phyloP scores from a whole-genome alignment of 2,113 vertebrate genomes.

The Psettodes erumei region DNA sequence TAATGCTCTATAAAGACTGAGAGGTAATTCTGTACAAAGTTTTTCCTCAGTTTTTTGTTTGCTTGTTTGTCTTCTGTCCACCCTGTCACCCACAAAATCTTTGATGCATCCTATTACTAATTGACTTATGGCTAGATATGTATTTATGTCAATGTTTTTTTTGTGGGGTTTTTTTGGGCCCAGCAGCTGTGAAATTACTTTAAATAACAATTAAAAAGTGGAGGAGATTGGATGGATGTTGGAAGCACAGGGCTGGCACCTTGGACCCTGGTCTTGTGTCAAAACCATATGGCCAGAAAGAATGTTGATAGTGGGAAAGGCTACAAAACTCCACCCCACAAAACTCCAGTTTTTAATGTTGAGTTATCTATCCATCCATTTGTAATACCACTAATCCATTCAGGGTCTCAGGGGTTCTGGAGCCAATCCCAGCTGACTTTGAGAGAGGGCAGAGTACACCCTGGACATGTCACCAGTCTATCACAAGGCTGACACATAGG shows the following conservation, averaged over 20 bases:
- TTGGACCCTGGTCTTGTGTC: not conserved
- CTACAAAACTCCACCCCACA: not conserved
- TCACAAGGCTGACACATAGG: no score
- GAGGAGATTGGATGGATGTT: no score
- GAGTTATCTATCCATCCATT: no score
- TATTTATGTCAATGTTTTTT: not conserved
- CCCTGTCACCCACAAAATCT: not conserved
- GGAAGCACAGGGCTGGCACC: no score
- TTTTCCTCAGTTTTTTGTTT: not conserved
- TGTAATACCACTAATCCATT: no score
- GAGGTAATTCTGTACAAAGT: not conserved
- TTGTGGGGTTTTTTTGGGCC: no score
- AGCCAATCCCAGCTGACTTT: no score
- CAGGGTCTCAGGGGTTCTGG: no score
- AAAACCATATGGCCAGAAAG: not conserved
- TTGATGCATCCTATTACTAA: not conserved
- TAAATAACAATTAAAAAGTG: no score
- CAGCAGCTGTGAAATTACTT: not conserved
- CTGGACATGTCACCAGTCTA: no score
- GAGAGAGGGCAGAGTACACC: no score
- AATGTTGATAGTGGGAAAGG: not conserved
- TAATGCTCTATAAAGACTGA: not conserved
- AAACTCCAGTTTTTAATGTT: no score
- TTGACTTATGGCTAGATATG: not conserved
- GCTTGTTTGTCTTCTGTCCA: not conserved